A percentile compares a stretch with the other conserved stretches of the same genome.
These are phyloP conservation scores for Allophyes oxyacanthae DNA, from an alignment of 2,888 invertebrate genomes.

Conservation along the genomic window DNA sequence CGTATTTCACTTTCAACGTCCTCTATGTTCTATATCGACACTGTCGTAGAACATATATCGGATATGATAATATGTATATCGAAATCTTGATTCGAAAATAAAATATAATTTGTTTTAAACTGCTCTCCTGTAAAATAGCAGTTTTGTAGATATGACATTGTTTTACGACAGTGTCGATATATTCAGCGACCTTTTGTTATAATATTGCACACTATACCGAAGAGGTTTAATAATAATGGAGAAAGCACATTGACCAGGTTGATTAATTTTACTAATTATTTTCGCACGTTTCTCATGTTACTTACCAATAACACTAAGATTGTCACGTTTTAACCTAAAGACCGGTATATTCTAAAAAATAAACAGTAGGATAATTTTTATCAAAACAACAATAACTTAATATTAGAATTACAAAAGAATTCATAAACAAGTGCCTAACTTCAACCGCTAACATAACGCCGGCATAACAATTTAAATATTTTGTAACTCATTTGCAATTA, in stretches of 20 bases:
- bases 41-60: too few relatives aligned
- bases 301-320: too few relatives aligned
- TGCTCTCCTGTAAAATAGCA: too few relatives aligned
- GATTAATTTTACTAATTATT: slow-evolving; percentile 6
- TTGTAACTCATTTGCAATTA: slow-evolving; percentile 69
- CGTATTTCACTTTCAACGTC: slow-evolving; percentile 43
- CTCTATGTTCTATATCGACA: slow-evolving; percentile 19
- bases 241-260: slow-evolving; percentile 21
- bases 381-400: slow-evolving; percentile 15
- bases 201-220: slow-evolving; percentile 15
- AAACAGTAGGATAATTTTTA: too few relatives aligned
- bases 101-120: too few relatives aligned
- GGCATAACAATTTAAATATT: slow-evolving; percentile 66
- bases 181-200: slow-evolving; percentile 19
- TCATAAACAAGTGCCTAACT: slow-evolving; percentile 21
- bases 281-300: neutral
- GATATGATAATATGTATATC: too few relatives aligned
- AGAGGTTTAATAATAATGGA: slow-evolving; percentile 13
- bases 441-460: slow-evolving; percentile 37
- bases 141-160: too few relatives aligned
- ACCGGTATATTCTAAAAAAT: too few relatives aligned
- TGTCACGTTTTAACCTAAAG: too few relatives aligned
- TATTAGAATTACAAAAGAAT: slow-evolving; percentile 41
- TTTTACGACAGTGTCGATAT: too few relatives aligned
- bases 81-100: too few relatives aligned